A percentile compares a stretch with the other conserved stretches of the same genome.
These are phyloP conservation scores for Charanyca ferruginea DNA, from an alignment of 2,888 invertebrate species.

Conservation along the genomic window DNA sequence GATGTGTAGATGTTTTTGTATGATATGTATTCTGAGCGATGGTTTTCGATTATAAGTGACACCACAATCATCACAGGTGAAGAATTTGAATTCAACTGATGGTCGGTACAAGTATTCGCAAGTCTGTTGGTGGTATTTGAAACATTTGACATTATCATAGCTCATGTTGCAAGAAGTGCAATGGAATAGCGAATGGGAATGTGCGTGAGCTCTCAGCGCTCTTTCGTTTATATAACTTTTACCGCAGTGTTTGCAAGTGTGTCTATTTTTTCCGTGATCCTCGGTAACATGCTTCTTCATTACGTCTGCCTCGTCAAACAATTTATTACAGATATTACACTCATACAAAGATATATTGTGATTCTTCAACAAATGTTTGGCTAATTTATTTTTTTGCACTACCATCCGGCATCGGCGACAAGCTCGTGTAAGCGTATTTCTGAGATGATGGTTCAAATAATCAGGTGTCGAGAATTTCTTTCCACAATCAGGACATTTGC, in stretches of 20 bases:
- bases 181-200: constrained; percentile 78
- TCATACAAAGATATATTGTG: constrained; percentile 67
- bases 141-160: constrained; percentile 82
- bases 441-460: constrained; percentile 78
- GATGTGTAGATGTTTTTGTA: constrained; percentile 83
- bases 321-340: constrained; percentile 74
- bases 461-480: constrained; percentile 71
- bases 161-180: constrained; percentile 76
- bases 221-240: constrained; percentile 74
- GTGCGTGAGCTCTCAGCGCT: constrained; percentile 77
- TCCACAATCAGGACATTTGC: constrained; percentile 76
- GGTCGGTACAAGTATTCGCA: constrained; percentile 64
- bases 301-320: constrained; percentile 66
- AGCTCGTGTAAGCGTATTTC: constrained; percentile 71
- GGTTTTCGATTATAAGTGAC: constrained; percentile 80
- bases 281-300: constrained; percentile 67
- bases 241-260: constrained; percentile 76
- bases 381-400: constrained; percentile 70
- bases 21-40: constrained; percentile 80
- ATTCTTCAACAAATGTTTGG: constrained; percentile 69
- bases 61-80: constrained; percentile 81
- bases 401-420: constrained; percentile 75
- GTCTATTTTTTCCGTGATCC: constrained; percentile 64
- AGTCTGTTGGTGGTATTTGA: constrained; percentile 73
- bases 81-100: constrained; percentile 53